phyloP scores from a whole-genome alignment of 2,113 vertebrate genomes.

The Salvelinus alpinus region DNA sequence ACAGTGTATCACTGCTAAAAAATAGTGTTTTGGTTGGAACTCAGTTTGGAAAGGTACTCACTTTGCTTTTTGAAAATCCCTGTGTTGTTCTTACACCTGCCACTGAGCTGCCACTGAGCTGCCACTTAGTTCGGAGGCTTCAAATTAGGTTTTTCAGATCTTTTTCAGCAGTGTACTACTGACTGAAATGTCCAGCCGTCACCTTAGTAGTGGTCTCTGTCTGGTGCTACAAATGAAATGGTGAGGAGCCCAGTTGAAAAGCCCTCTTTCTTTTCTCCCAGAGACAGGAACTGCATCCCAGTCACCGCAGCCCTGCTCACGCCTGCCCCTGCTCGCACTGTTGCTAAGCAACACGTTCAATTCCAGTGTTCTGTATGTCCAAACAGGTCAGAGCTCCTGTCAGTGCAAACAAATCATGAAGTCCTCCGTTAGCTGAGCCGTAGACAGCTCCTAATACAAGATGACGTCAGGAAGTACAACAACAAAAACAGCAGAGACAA shows the following conservation, averaged over 20 bases:
- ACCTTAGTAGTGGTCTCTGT: conserved; percentile 38
- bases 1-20: no score
- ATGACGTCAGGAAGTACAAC: conserved; percentile 50
- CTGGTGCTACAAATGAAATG: conserved; percentile 68
- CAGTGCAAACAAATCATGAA: conserved; percentile 64
- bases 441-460: conserved; percentile 56
- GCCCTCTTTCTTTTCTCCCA: conserved; percentile 30
- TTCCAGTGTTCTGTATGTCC: conserved; percentile 55
- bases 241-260: conserved; percentile 48
- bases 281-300: conserved; percentile 41
- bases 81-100: neutral
- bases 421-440: conserved; percentile 64
- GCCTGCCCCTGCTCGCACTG: conserved; percentile 50
- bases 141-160: conserved; percentile 13
- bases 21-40: neutral
- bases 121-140: conserved; percentile 19
- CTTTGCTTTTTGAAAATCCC: neutral
- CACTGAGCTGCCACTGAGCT: conserved; percentile 23
- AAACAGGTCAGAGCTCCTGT: conserved; percentile 50
- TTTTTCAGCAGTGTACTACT: conserved; percentile 12
- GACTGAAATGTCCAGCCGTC: conserved; percentile 35
- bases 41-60: conserved; percentile 2
- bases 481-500: conserved; percentile 29
- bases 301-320: conserved; percentile 26
- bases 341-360: conserved; percentile 75